Percentiles rank a stretch among this genome's conserved stretches.
Conservation (phyloP, 2,797 vertebrate species). For the Pteronotus mesoamericanus region DNA sequence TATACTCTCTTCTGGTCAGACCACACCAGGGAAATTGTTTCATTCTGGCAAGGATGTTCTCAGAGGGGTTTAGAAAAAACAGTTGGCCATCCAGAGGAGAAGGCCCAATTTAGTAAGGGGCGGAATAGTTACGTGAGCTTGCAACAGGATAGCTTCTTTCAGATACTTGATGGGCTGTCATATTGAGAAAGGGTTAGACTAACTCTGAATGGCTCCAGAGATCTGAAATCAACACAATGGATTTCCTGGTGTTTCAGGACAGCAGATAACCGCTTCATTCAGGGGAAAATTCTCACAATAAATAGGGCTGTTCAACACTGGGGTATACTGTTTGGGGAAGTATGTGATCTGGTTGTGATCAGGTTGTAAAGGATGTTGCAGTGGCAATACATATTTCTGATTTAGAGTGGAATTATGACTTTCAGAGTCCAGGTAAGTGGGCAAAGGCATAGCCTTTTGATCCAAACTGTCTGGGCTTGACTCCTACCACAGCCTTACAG, state of each 20-base stretch:
- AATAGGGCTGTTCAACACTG: not conserved
- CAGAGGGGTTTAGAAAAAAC: not conserved
- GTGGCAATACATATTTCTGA: not conserved
- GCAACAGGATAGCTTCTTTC: not conserved
- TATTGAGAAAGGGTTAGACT: not conserved
- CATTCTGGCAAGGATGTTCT: slow-evolving; percentile 29
- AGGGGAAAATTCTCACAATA: not conserved
- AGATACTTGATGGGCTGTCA: not conserved
- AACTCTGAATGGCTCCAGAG: not conserved
- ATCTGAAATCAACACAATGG: not conserved
- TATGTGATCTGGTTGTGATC: not conserved
- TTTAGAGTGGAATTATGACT: not conserved
- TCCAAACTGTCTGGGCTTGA: not conserved
- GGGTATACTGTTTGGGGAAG: not conserved
- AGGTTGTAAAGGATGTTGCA: not conserved
- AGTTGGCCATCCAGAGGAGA: not conserved
- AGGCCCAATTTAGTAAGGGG: not conserved
- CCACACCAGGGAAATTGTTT: not conserved
- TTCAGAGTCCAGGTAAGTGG: not conserved
- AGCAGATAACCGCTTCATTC: not conserved
- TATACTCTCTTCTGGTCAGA: not conserved
- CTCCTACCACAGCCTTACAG: not conserved
- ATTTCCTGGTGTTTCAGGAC: not conserved
- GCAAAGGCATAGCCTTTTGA: not conserved
- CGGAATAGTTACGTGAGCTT: not conserved